Evolutionary conservation across 2,797 vertebrate genomes (phyloP).

Genomic region (Lophius americanus): DNA sequence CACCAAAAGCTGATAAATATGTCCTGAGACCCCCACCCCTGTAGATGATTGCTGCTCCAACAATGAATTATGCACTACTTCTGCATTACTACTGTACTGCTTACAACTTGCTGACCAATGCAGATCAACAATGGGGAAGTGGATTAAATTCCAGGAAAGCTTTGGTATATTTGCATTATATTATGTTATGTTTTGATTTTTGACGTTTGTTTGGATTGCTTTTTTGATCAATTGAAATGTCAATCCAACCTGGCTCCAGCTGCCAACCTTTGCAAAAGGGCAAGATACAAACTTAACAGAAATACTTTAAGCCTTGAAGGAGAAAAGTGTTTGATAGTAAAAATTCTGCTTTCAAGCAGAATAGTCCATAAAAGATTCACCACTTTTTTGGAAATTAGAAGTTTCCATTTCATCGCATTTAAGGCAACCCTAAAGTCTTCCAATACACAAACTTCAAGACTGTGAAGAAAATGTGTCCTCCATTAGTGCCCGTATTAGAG

Average conservation of each 20-base stretch:
- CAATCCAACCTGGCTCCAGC: background rate
- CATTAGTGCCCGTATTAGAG: background rate
- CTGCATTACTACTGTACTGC: too few species aligned
- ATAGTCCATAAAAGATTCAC: background rate
- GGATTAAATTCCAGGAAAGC: too few species aligned
- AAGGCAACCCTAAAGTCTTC: conserved; percentile 12
- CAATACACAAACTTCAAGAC: conserved; percentile 12
- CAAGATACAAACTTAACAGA: background rate
- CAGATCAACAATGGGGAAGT: too few species aligned
- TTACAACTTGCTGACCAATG: too few species aligned
- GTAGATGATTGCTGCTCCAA: too few species aligned
- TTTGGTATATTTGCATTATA: too few species aligned
- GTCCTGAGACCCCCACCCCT: too few species aligned
- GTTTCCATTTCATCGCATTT: conserved; percentile 9
- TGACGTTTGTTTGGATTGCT: too few species aligned
- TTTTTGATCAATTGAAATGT: background rate
- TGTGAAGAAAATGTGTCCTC: conserved; percentile 15
- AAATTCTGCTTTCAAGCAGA: background rate
- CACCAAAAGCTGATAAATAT: too few species aligned
- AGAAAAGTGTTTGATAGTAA: conserved; percentile 2
- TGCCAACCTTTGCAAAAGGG: background rate
- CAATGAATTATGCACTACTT: too few species aligned
- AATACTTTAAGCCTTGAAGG: background rate
- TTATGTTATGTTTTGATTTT: too few species aligned
- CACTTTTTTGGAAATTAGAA: background rate